A percentile compares a stretch with the other conserved stretches of the same genome.
Evolutionary conservation across 2,113 vertebrate species (phyloP).

Genomic region (Melanostigma gelatinosum): DNA sequence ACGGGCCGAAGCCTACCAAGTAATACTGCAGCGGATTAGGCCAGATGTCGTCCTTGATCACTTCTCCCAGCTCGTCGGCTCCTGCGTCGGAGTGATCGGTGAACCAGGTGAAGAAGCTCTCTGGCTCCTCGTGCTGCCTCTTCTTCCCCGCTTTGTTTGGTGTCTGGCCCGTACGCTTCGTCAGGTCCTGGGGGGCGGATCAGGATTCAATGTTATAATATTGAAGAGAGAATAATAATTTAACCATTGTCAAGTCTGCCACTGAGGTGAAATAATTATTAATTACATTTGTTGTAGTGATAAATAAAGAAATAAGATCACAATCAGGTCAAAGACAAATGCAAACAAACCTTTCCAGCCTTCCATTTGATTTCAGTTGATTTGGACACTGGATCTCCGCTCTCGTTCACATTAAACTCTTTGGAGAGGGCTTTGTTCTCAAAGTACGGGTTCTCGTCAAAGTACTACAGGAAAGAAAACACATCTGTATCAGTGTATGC

Average conservation of each 20-base stretch:
- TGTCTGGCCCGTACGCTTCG: constrained; percentile 93
- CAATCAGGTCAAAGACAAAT: neutral
- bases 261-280: neutral
- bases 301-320: neutral
- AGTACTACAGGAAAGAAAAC: constrained; percentile 84
- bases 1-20: constrained; percentile 81
- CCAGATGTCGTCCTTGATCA: constrained; percentile 99
- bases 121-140: constrained; percentile 96
- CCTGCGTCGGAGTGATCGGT: constrained; percentile 96
- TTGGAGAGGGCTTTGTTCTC: constrained; percentile 99
- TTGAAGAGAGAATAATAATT: neutral
- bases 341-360: constrained; percentile 88
- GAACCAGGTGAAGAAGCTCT: constrained; percentile 99
- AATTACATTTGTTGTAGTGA: neutral
- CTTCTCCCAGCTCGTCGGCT: constrained; percentile 95
- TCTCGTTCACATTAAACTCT: constrained; percentile 98
- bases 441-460: constrained; percentile 98
- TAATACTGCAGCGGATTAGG: constrained; percentile 98
- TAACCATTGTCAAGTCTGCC: no score
- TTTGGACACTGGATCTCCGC: constrained; percentile 96
- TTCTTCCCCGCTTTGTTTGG: constrained; percentile 97
- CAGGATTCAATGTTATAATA: neutral
- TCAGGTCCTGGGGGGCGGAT: constrained; percentile 87
- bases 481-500: neutral
- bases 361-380: constrained; percentile 99